A percentile compares a stretch with the other conserved stretches of the same genome.
phyloP scores from a whole-genome alignment of 2,797 vertebrate species.

The Dendrocincla fuliginosa region DNA sequence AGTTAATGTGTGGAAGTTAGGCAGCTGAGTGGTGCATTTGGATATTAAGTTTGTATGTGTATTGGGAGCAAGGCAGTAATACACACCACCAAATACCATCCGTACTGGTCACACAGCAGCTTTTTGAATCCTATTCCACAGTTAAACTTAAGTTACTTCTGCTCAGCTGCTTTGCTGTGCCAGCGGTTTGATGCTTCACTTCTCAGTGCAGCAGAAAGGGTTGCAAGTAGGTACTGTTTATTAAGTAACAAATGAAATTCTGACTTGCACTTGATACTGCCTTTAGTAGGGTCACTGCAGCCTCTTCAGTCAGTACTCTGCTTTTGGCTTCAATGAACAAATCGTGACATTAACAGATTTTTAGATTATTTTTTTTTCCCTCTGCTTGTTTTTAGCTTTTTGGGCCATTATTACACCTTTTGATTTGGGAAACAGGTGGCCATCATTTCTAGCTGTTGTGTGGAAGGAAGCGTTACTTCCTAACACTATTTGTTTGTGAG shows the following conservation, averaged over 20 bases:
- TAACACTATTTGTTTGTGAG: slow-evolving; percentile 26
- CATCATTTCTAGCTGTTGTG: not conserved
- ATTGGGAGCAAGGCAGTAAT: not conserved
- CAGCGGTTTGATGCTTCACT: not conserved
- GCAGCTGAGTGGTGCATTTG: not conserved
- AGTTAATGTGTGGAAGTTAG: not conserved
- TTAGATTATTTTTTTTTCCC: not conserved
- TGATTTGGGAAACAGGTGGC: not conserved
- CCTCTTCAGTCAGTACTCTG: not conserved
- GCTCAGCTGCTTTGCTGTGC: not conserved
- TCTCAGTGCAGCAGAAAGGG: not conserved
- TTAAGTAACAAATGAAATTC: not conserved
- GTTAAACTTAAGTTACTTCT: not conserved
- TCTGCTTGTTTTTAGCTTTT: not conserved
- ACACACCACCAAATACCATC: not conserved
- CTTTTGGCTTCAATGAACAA: not conserved
- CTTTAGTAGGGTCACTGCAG: not conserved
- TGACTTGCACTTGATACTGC: not conserved
- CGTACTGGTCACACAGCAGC: not conserved
- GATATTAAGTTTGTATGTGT: not conserved
- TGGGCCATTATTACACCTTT: not conserved
- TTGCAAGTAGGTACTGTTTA: not conserved
- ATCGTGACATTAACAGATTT: not conserved
- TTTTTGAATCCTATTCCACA: not conserved
- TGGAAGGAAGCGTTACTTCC: slow-evolving; percentile 17